Conservation (phyloP, 2,888 invertebrate genomes). For the Phlogophora meticulosa region DNA sequence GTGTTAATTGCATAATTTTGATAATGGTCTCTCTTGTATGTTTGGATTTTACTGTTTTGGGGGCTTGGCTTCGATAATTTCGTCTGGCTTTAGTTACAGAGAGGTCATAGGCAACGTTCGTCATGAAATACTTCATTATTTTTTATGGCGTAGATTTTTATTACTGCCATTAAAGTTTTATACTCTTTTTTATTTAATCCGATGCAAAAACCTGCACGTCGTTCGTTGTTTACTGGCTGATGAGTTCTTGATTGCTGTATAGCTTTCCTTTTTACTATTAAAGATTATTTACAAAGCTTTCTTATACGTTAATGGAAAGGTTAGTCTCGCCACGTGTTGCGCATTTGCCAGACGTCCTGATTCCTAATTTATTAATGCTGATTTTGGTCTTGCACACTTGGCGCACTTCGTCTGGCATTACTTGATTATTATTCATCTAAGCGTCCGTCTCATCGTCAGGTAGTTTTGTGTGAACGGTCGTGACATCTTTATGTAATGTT, state of each 20-base stretch:
- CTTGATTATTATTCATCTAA: slow-evolving; percentile 30
- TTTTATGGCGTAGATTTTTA: neutral
- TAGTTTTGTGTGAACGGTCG: neutral
- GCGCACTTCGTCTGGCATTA: slow-evolving; percentile 10
- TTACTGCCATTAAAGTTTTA: neutral
- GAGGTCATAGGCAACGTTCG: neutral
- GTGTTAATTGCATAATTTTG: slow-evolving; percentile 55
- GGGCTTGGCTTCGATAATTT: slow-evolving; percentile 38
- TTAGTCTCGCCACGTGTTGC: slow-evolving; percentile 8
- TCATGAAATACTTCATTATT: slow-evolving; percentile 1
- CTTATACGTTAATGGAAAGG: neutral
- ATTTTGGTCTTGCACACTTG: slow-evolving; percentile 18
- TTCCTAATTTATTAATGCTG: slow-evolving; percentile 29
- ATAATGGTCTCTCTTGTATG: slow-evolving; percentile 24
- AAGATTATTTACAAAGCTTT: neutral
- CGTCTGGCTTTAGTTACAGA: neutral
- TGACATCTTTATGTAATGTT: slow-evolving; percentile 7
- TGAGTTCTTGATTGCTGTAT: neutral
- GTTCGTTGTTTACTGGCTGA: neutral
- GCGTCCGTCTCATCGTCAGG: neutral
- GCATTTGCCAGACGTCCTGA: slow-evolving; percentile 20
- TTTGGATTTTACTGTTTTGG: slow-evolving; percentile 16
- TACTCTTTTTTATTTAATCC: neutral
- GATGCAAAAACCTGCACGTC: neutral
- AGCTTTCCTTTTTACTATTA: slow-evolving; percentile 1